A percentile compares a stretch with the other conserved stretches of the same genome.
Conservation (phyloP, 2,888 invertebrate genomes). For the Drosophila prostipennis region DNA sequence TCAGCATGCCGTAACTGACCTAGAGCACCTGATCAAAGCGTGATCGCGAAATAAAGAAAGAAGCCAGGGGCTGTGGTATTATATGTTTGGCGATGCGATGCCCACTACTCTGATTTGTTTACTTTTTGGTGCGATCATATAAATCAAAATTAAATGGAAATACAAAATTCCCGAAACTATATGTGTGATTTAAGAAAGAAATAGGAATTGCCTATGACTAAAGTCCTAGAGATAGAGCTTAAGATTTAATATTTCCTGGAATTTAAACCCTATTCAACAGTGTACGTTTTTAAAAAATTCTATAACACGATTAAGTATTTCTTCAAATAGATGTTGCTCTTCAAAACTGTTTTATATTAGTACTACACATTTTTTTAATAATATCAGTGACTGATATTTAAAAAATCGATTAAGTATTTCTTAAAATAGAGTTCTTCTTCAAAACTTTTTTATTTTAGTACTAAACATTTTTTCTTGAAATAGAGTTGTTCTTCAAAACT, state of each 20-base stretch:
- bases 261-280: too few relatives aligned
- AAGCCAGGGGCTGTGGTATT: background rate
- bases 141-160: constrained; percentile 11
- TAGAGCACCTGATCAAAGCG: constrained; percentile 79
- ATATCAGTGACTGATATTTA: too few relatives aligned
- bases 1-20: constrained; percentile 75
- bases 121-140: constrained; percentile 8
- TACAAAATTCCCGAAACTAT: background rate
- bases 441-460: too few relatives aligned
- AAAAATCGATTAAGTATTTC: too few relatives aligned
- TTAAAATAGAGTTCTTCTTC: too few relatives aligned
- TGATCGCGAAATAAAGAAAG: constrained; percentile 61
- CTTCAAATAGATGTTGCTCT: too few relatives aligned
- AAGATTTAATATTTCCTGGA: background rate
- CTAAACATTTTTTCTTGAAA: too few relatives aligned
- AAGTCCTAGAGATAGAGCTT: background rate
- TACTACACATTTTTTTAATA: too few relatives aligned
- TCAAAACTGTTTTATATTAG: too few relatives aligned
- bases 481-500: too few relatives aligned
- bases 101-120: constrained; percentile 21
- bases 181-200: too few relatives aligned
- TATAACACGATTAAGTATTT: too few relatives aligned
- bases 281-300: background rate
- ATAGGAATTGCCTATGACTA: background rate
- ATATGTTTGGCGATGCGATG: constrained; percentile 5